Conservation (phyloP, 2,888 invertebrate genomes). For the Myathropa florea region DNA sequence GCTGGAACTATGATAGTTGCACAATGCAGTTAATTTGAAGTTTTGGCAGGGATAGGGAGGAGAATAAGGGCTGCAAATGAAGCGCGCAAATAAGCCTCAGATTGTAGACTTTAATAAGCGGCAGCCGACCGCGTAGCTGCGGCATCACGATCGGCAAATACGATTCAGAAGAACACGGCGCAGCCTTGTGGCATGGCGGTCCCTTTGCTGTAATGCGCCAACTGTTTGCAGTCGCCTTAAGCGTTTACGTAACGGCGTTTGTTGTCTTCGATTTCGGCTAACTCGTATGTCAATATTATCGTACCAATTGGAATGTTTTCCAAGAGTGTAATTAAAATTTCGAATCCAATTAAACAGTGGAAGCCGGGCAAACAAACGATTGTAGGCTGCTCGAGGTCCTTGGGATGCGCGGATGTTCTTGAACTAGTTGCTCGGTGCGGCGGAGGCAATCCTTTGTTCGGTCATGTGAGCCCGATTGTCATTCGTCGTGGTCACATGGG, state of each 20-base stretch:
- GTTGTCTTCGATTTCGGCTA: conserved; percentile 17
- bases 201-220: conserved; percentile 55
- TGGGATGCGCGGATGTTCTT: not conserved
- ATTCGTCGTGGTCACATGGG: not conserved
- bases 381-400: not conserved
- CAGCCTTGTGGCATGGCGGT: conserved; percentile 34
- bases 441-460: not conserved
- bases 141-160: not conserved
- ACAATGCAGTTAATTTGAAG: not conserved
- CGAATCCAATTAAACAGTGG: conserved; percentile 56
- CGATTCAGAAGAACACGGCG: conserved; percentile 4
- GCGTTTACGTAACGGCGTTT: conserved; percentile 38
- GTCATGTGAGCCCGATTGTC: not conserved
- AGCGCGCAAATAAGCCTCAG: not conserved
- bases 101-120: not conserved
- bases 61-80: not conserved
- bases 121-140: not conserved
- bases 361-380: not conserved
- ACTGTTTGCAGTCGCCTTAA: conserved; percentile 46
- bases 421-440: not conserved
- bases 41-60: not conserved
- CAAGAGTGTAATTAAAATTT: conserved; percentile 59
- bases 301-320: conserved; percentile 7
- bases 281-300: conserved; percentile 47
- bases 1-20: not conserved